Conservation (phyloP, 2,888 invertebrate genomes). For the Pyrochroa serraticornis region DNA sequence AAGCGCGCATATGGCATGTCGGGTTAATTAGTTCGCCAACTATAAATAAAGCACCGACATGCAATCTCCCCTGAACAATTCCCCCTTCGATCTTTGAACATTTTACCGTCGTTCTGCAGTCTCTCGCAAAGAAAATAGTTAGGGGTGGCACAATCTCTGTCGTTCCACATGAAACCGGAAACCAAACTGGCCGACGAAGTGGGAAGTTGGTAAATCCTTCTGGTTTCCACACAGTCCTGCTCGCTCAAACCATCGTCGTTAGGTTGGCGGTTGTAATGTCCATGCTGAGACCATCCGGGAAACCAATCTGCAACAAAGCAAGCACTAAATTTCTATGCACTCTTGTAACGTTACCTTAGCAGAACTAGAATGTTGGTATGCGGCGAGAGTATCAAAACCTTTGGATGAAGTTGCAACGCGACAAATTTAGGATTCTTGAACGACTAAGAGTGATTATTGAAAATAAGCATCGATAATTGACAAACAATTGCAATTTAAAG, state of each 20-base stretch:
- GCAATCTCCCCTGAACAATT: neutral
- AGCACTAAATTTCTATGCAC: too few species aligned
- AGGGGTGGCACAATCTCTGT: slow-evolving; percentile 73
- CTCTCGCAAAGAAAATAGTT: slow-evolving; percentile 80
- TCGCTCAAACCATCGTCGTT: slow-evolving; percentile 82
- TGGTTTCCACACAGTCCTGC: slow-evolving; percentile 81
- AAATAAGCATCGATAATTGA: too few species aligned
- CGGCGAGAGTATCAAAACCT: too few species aligned
- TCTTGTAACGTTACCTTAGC: too few species aligned
- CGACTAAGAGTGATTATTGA: too few species aligned
- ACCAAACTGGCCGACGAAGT: slow-evolving; percentile 58
- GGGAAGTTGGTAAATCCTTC: slow-evolving; percentile 69
- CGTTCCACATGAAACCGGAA: slow-evolving; percentile 80
- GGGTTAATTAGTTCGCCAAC: slow-evolving; percentile 2
- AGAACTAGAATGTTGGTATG: too few species aligned
- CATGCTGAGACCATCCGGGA: slow-evolving; percentile 76
- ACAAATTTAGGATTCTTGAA: too few species aligned
- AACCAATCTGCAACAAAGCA: slow-evolving; percentile 73
- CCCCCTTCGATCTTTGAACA: neutral
- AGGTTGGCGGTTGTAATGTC: slow-evolving; percentile 71
- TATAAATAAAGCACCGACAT: neutral
- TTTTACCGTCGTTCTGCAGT: slow-evolving; percentile 67
- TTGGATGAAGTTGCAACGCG: too few species aligned
- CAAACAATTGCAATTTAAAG: too few species aligned
- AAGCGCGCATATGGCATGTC: neutral